Percentiles rank a stretch among this genome's conserved stretches.
Conservation (phyloP, 1,140 invertebrate genomes). For the Nixonia krombeini region DNA sequence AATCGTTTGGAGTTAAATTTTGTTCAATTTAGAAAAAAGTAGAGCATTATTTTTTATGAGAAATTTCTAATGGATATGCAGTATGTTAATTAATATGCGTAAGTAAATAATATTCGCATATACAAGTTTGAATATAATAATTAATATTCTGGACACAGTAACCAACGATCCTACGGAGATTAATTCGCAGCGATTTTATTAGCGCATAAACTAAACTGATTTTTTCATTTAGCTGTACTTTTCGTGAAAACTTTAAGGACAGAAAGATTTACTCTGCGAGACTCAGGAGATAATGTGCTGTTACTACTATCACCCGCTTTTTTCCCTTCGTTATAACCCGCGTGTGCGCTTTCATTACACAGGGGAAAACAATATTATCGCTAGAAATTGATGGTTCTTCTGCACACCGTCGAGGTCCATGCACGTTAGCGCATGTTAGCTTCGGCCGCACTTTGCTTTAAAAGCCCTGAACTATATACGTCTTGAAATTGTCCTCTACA, state of each 20-base stretch:
- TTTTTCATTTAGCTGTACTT: too few relatives aligned
- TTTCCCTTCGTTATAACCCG: slow-evolving; percentile 5
- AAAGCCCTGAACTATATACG: slow-evolving; percentile 21
- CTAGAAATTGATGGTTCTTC: slow-evolving; percentile 35
- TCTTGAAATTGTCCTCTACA: slow-evolving; percentile 2
- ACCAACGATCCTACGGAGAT: too few relatives aligned
- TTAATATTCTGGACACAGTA: too few relatives aligned
- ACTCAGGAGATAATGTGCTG: slow-evolving; percentile 19
- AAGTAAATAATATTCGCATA: too few relatives aligned
- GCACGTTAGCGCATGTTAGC: slow-evolving; percentile 21
- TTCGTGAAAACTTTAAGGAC: neutral
- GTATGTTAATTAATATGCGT: too few relatives aligned
- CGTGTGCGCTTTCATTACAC: slow-evolving; percentile 19
- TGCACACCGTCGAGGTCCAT: neutral
- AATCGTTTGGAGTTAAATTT: too few relatives aligned
- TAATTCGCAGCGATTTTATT: too few relatives aligned
- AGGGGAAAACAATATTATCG: slow-evolving; percentile 30
- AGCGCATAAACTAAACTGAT: too few relatives aligned
- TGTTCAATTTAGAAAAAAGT: too few relatives aligned
- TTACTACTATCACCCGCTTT: slow-evolving; percentile 16
- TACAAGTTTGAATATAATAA: too few relatives aligned
- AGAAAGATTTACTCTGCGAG: slow-evolving; percentile 13
- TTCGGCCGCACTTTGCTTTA: slow-evolving; percentile 35
- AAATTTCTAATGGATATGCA: too few relatives aligned
- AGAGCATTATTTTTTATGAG: too few relatives aligned